A percentile compares a stretch with the other conserved stretches of the same genome.
phyloP scores from a whole-genome alignment of 2,797 vertebrate genomes.

The Lagorchestes hirsutus region DNA sequence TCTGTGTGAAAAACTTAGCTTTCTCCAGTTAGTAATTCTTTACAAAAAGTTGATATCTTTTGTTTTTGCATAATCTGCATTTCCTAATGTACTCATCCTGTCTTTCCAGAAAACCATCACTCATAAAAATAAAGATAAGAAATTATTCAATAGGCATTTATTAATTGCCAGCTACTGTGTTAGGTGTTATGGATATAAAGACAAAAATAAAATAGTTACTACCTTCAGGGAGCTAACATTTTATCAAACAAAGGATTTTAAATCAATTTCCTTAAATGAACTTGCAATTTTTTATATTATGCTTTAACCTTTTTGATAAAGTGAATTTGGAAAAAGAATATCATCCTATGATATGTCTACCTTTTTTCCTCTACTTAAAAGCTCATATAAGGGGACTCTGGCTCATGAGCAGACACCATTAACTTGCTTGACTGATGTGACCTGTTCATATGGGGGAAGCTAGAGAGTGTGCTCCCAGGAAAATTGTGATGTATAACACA shows the following conservation, averaged over 20 bases:
- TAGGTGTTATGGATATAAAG: neutral
- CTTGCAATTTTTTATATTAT: slow-evolving; percentile 43
- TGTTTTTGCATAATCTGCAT: neutral
- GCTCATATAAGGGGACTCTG: neutral
- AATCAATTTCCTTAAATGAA: slow-evolving; percentile 11
- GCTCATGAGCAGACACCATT: neutral
- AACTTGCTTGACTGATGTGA: neutral
- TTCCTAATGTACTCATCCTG: neutral
- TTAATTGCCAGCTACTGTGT: neutral
- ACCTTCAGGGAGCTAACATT: neutral
- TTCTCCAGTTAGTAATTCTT: neutral
- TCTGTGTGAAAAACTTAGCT: neutral
- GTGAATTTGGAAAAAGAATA: slow-evolving; percentile 40
- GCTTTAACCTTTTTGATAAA: slow-evolving; percentile 30
- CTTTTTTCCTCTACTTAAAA: slow-evolving; percentile 23
- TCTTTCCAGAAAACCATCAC: slow-evolving; percentile 13
- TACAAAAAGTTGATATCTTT: neutral
- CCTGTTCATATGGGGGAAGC: neutral
- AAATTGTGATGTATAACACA: neutral
- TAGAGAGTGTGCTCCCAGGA: neutral
- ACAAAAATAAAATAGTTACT: neutral
- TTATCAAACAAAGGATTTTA: slow-evolving; percentile 8
- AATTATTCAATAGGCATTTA: slow-evolving; percentile 38
- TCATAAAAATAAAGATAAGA: slow-evolving; percentile 38
- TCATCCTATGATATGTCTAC: neutral